phyloP scores from a whole-genome alignment of 2,888 invertebrate species.

The Chymomyza amoena region DNA sequence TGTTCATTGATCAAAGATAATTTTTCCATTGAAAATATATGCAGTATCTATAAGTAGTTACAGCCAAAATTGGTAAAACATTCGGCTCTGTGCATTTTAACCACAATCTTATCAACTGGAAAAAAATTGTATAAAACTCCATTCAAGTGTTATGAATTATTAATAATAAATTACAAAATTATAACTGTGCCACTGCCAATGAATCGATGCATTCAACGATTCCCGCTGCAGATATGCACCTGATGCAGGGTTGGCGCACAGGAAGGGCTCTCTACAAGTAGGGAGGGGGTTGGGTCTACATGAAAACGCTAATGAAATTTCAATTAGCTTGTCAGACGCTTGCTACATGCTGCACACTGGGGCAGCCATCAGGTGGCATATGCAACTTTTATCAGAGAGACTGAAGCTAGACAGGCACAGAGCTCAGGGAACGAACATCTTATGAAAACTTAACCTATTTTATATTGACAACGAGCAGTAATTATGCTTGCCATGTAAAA shows the following conservation, averaged over 20 bases:
- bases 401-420: not conserved
- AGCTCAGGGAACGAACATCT: constrained; percentile 24
- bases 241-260: not conserved
- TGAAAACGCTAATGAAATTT: constrained; percentile 70
- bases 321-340: constrained; percentile 65
- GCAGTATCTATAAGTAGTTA: constrained; percentile 25
- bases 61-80: not conserved
- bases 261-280: not conserved
- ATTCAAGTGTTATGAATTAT: constrained; percentile 72
- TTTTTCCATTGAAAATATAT: constrained; percentile 48
- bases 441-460: constrained; percentile 68
- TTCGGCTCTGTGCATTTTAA: constrained; percentile 23
- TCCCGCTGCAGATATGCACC: not conserved
- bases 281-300: constrained; percentile 18
- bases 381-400: constrained; percentile 33
- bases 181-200: constrained; percentile 5
- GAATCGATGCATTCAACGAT: not conserved
- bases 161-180: constrained; percentile 75
- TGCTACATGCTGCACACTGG: constrained; percentile 24
- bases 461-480: constrained; percentile 68
- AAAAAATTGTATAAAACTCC: constrained; percentile 2
- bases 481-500: constrained; percentile 69
- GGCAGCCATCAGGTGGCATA: constrained; percentile 38
- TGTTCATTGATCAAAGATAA: constrained; percentile 51
- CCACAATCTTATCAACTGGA: constrained; percentile 45